phyloP scores from a whole-genome alignment of 1,140 invertebrate genomes.

The Meteorus sp. region DNA sequence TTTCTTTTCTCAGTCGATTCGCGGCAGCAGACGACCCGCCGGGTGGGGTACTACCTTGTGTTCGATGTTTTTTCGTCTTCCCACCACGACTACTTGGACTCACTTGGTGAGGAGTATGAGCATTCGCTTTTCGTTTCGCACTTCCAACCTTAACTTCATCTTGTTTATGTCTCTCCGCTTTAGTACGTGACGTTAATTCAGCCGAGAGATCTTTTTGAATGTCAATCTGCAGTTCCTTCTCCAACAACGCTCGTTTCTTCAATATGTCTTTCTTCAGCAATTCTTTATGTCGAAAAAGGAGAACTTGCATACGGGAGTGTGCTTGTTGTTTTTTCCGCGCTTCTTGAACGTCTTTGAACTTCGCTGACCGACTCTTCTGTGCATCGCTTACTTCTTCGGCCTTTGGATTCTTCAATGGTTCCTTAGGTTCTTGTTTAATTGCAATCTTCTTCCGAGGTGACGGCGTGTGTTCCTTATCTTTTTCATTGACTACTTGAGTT shows the following conservation, averaged over 20 bases:
- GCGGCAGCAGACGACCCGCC: slow-evolving; percentile 42
- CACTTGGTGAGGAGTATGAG: slow-evolving; percentile 57
- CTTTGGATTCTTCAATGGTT: slow-evolving; percentile 14
- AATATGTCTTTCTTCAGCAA: slow-evolving; percentile 91
- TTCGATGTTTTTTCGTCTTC: slow-evolving; percentile 49
- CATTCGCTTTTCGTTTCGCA: slow-evolving; percentile 62
- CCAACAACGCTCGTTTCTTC: slow-evolving; percentile 84
- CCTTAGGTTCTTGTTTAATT: slow-evolving; percentile 44
- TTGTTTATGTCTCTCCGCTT: slow-evolving; percentile 70
- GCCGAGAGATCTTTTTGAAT: slow-evolving; percentile 80
- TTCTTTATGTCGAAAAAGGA: slow-evolving; percentile 85
- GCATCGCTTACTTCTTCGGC: slow-evolving; percentile 21
- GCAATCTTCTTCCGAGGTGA: slow-evolving; percentile 56
- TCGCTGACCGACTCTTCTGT: slow-evolving; percentile 49
- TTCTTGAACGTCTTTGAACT: slow-evolving; percentile 56
- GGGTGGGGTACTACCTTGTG: slow-evolving; percentile 42
- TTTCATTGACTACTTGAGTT: slow-evolving; percentile 47
- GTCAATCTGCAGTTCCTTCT: slow-evolving; percentile 88
- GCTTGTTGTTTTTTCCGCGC: slow-evolving; percentile 60
- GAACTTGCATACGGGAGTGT: slow-evolving; percentile 66
- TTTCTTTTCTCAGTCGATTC: slow-evolving; percentile 70
- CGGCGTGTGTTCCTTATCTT: slow-evolving; percentile 64
- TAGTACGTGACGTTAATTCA: slow-evolving; percentile 68
- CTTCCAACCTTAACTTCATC: slow-evolving; percentile 68
- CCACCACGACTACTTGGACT: slow-evolving; percentile 50